Conservation (phyloP, 2,797 vertebrate genomes). For the Halcyon leucocephala region DNA sequence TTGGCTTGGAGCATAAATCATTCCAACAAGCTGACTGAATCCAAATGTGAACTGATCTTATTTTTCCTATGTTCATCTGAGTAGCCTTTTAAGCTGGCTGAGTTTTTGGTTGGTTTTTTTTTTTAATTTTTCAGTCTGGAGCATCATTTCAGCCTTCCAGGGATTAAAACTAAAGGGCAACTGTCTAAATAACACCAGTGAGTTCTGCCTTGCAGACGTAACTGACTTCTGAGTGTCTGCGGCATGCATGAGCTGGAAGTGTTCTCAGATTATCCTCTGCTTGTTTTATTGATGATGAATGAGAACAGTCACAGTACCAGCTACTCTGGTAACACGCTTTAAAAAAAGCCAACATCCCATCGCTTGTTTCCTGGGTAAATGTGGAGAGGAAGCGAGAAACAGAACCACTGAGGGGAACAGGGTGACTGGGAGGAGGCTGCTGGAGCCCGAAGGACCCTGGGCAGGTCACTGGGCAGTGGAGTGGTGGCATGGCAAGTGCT, state of each 20-base stretch:
- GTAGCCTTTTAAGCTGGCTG: neutral
- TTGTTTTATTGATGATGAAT: constrained; percentile 74
- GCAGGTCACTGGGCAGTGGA: neutral
- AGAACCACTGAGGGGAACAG: neutral
- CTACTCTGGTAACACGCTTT: constrained; percentile 46
- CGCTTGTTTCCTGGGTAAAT: constrained; percentile 52
- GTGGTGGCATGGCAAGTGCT: neutral
- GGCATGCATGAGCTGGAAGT: neutral
- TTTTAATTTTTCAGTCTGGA: neutral
- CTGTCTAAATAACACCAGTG: neutral
- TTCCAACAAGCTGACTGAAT: neutral
- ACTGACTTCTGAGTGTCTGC: constrained; percentile 50
- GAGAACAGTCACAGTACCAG: constrained; percentile 48
- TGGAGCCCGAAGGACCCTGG: fast-evolving
- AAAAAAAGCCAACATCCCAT: neutral
- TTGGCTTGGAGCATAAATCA: neutral
- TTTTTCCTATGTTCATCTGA: neutral
- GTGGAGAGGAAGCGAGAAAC: neutral
- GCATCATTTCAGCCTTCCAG: neutral
- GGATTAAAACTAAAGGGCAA: constrained; percentile 38
- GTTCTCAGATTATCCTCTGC: constrained; percentile 26
- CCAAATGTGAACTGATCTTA: neutral
- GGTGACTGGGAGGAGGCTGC: neutral
- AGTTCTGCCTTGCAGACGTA: constrained; percentile 20
- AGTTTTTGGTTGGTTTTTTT: neutral